Conservation (phyloP, 1,140 invertebrate species). For the Triops cancriformis region DNA sequence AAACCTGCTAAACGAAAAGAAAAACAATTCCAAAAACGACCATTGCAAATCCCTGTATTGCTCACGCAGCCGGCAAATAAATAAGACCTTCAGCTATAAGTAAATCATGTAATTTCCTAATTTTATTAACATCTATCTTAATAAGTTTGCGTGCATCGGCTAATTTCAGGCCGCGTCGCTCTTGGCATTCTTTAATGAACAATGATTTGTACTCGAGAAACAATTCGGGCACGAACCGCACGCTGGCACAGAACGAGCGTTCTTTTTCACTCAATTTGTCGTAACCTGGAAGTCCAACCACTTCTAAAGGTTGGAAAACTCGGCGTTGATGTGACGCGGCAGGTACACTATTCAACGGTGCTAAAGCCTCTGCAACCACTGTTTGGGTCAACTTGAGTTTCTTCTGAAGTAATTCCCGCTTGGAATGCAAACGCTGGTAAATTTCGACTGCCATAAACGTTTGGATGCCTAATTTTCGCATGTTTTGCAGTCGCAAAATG, state of each 20-base stretch:
- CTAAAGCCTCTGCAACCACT: constrained; percentile 12
- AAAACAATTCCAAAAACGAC: neutral
- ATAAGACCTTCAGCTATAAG: constrained; percentile 62
- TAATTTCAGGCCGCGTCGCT: constrained; percentile 56
- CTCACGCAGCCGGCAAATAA: constrained; percentile 40
- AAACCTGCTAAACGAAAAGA: neutral
- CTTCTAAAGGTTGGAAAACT: constrained; percentile 57
- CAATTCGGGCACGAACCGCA: constrained; percentile 61
- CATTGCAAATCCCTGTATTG: neutral
- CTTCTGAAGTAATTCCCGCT: constrained; percentile 19
- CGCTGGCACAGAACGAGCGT: constrained; percentile 61
- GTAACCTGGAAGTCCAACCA: constrained; percentile 66
- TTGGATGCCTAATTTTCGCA: constrained; percentile 60
- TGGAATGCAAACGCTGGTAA: constrained; percentile 45
- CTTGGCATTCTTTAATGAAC: constrained; percentile 64
- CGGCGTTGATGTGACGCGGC: constrained; percentile 33
- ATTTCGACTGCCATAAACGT: constrained; percentile 54
- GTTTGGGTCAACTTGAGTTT: constrained; percentile 14
- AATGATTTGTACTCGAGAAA: constrained; percentile 67
- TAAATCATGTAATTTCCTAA: constrained; percentile 78
- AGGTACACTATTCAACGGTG: neutral
- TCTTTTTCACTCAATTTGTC: constrained; percentile 63
- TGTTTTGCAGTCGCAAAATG: constrained; percentile 53
- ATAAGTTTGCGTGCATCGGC: constrained; percentile 69
- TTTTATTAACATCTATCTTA: constrained; percentile 92